A percentile compares a stretch with the other conserved stretches of the same genome.
Evolutionary conservation across 2,113 vertebrate species (phyloP).

Genomic region (Salvelinus namaycush): DNA sequence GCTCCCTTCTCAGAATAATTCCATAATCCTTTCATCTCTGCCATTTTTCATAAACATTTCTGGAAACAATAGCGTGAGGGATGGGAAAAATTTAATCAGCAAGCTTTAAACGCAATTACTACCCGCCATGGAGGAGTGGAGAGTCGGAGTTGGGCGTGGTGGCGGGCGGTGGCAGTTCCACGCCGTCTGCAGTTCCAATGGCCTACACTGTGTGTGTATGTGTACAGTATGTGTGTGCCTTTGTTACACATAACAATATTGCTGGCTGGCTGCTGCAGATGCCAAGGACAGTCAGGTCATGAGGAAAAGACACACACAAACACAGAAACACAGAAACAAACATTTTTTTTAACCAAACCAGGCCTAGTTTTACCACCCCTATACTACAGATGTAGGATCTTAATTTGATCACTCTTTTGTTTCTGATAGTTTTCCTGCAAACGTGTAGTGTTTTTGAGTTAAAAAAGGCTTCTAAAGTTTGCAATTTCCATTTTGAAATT

Average conservation of each 20-base stretch:
- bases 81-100: slow-evolving; percentile 72
- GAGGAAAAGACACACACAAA: slow-evolving; percentile 7
- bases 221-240: not conserved
- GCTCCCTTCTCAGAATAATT: slow-evolving; percentile 65
- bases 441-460: too few species aligned
- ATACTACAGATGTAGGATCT: too few species aligned
- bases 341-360: not conserved
- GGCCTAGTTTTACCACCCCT: not conserved
- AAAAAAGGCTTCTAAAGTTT: too few species aligned
- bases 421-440: too few species aligned
- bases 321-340: not conserved
- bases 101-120: slow-evolving; percentile 67
- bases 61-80: slow-evolving; percentile 70
- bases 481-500: too few species aligned
- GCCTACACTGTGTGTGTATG: not conserved
- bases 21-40: slow-evolving; percentile 73
- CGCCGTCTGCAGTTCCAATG: not conserved
- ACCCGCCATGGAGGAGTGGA: slow-evolving; percentile 38
- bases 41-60: slow-evolving; percentile 76
- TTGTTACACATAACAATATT: slow-evolving; percentile 5
- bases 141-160: slow-evolving; percentile 40
- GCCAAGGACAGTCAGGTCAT: not conserved
- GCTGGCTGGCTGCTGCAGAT: not conserved
- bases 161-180: slow-evolving; percentile 20
- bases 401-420: too few species aligned